Percentiles rank a stretch among this genome's conserved stretches.
Evolutionary conservation across 1,140 invertebrate genomes (phyloP).

Genomic region (Lepidurus packardi): DNA sequence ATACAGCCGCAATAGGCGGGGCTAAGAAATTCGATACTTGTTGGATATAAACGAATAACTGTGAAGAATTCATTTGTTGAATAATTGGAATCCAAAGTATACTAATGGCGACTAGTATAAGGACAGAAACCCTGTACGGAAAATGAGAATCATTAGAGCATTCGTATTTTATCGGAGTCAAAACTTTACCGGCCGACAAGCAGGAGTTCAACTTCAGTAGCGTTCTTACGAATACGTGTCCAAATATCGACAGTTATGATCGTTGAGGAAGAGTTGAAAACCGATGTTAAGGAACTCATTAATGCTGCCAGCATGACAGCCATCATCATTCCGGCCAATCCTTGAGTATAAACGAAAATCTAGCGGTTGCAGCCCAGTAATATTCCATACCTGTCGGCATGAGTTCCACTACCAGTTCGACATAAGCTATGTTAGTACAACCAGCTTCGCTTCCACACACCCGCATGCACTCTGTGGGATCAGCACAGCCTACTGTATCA

Average conservation of each 20-base stretch:
- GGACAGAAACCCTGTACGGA: slow-evolving; percentile 45
- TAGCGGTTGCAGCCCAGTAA: neutral
- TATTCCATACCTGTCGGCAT: slow-evolving; percentile 45
- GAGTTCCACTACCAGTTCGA: slow-evolving; percentile 49
- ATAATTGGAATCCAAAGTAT: slow-evolving; percentile 55
- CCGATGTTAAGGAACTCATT: slow-evolving; percentile 52
- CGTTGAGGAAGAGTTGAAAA: slow-evolving; percentile 53
- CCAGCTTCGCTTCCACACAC: slow-evolving; percentile 48
- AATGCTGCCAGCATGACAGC: slow-evolving; percentile 54
- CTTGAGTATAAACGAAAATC: slow-evolving; percentile 34
- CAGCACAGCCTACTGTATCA: slow-evolving; percentile 49
- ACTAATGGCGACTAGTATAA: slow-evolving; percentile 49
- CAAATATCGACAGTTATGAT: slow-evolving; percentile 56
- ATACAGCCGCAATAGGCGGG: slow-evolving; percentile 53
- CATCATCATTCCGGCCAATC: slow-evolving; percentile 50
- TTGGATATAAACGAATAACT: slow-evolving; percentile 54
- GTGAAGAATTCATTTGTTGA: slow-evolving; percentile 44
- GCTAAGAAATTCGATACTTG: slow-evolving; percentile 51
- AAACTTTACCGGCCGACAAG: slow-evolving; percentile 48
- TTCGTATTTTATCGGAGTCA: neutral
- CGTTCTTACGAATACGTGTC: slow-evolving; percentile 46
- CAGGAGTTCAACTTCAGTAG: slow-evolving; percentile 49
- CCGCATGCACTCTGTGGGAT: slow-evolving; percentile 45
- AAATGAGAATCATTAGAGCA: neutral
- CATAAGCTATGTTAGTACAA: slow-evolving; percentile 54